Evolutionary conservation across 2,113 vertebrate species (phyloP).

Genomic region (Spea multiplicata): DNA sequence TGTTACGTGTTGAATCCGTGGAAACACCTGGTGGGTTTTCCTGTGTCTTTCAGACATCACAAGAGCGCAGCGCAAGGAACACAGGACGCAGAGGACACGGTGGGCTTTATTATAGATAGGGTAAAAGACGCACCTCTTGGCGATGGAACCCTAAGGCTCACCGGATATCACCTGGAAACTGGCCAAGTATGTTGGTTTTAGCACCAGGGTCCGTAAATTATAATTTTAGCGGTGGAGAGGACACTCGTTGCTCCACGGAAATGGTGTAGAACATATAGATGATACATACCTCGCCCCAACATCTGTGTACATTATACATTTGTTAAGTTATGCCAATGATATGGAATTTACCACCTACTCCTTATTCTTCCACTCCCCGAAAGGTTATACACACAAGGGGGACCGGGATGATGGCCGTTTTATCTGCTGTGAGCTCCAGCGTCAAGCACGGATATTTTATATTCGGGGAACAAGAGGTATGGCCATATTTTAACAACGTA

Average conservation of each 20-base stretch:
- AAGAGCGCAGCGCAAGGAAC: neutral
- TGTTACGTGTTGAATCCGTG: too few species aligned
- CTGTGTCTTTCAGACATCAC: too few species aligned
- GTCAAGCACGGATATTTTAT: slow-evolving; percentile 50
- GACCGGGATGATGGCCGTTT: slow-evolving; percentile 45
- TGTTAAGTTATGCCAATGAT: too few species aligned
- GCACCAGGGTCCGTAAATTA: neutral
- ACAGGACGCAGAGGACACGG: neutral
- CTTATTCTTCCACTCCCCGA: neutral
- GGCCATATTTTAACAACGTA: too few species aligned
- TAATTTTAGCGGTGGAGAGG: too few species aligned
- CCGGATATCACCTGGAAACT: slow-evolving; percentile 51
- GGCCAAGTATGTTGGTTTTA: slow-evolving; percentile 45
- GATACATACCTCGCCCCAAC: too few species aligned
- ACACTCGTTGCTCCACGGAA: too few species aligned
- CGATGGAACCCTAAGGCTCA: slow-evolving; percentile 51
- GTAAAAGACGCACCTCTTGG: slow-evolving; percentile 52
- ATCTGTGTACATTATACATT: too few species aligned
- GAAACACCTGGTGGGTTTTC: too few species aligned
- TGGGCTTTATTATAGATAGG: slow-evolving; percentile 54
- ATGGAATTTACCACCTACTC: neutral
- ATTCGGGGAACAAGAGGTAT: slow-evolving; percentile 57
- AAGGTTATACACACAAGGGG: slow-evolving; percentile 49
- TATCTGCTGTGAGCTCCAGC: slow-evolving; percentile 46
- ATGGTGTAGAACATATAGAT: too few species aligned